Evolutionary conservation across 2,888 invertebrate genomes (phyloP).

Genomic region (Tipula confusa): DNA sequence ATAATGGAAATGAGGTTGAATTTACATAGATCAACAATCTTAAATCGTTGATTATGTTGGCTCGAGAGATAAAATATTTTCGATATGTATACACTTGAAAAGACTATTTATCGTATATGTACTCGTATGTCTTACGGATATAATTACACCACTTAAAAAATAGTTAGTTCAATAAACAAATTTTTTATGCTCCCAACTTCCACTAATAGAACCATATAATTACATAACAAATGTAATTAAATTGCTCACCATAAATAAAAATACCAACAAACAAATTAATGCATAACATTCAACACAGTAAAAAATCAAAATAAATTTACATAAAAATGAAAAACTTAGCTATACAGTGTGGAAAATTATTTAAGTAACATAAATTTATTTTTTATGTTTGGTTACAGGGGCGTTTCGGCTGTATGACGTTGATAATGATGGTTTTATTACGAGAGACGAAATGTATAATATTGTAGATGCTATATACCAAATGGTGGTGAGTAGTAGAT

Average conservation of each 20-base stretch:
- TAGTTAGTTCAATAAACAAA: background rate
- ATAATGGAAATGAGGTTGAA: background rate
- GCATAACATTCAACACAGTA: background rate
- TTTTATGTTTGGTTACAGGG: slow-evolving; percentile 57
- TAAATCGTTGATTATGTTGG: background rate
- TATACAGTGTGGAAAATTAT: background rate
- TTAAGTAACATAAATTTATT: background rate
- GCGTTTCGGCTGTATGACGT: slow-evolving; percentile 93
- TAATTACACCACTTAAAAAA: background rate
- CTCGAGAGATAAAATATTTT: background rate
- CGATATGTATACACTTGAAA: background rate
- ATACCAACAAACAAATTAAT: too few relatives aligned
- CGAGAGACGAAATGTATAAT: slow-evolving; percentile 93
- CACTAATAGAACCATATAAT: background rate
- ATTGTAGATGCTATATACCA: slow-evolving; percentile 97
- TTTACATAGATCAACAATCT: background rate
- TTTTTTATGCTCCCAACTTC: background rate
- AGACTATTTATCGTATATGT: background rate
- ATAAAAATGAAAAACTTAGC: background rate
- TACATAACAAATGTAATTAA: background rate
- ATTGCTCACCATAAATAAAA: background rate
- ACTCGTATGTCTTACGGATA: background rate
- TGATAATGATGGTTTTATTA: slow-evolving; percentile 93
- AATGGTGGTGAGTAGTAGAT: slow-evolving; percentile 81
- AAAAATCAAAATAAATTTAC: background rate